Percentiles rank a stretch among this genome's conserved stretches.
These are phyloP conservation scores for Hirtodrosophila duncani DNA, from an alignment of 2,888 invertebrate genomes.

Conservation along the genomic window DNA sequence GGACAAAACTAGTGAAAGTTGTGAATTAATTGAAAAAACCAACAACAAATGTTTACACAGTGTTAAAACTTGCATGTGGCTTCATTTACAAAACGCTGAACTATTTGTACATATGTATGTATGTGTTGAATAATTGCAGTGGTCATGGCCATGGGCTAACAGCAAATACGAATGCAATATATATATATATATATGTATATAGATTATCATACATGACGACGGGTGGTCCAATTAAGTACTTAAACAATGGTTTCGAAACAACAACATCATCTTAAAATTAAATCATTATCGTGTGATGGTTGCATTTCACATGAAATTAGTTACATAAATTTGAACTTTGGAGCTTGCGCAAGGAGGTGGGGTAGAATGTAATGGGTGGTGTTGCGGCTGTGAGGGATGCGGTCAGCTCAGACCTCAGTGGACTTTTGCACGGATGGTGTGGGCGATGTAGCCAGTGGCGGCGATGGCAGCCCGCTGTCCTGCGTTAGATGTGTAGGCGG, in stretches of 20 bases:
- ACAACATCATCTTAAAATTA: conserved; percentile 19
- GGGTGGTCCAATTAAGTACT: conserved; percentile 33
- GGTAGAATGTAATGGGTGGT: conserved; percentile 6
- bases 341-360: conserved; percentile 43
- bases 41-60: no score
- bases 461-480: conserved; percentile 76
- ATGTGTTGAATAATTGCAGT: conserved; percentile 12
- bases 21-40: no score
- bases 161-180: conserved; percentile 21
- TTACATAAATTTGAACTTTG: conserved; percentile 67
- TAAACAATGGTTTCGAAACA: conserved; percentile 27
- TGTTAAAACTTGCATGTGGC: not conserved
- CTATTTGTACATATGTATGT: not conserved
- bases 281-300: conserved; percentile 28
- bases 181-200: no score
- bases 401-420: conserved; percentile 76
- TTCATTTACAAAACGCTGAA: not conserved
- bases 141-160: conserved; percentile 40
- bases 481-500: conserved; percentile 65
- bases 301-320: conserved; percentile 44
- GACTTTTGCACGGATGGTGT: conserved; percentile 76
- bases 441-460: conserved; percentile 74
- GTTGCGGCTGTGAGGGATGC: conserved; percentile 6
- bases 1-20: conserved; percentile 6
- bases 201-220: conserved; percentile 11